Conservation (phyloP, 2,797 vertebrate genomes). For the Xyrichtys novacula region DNA sequence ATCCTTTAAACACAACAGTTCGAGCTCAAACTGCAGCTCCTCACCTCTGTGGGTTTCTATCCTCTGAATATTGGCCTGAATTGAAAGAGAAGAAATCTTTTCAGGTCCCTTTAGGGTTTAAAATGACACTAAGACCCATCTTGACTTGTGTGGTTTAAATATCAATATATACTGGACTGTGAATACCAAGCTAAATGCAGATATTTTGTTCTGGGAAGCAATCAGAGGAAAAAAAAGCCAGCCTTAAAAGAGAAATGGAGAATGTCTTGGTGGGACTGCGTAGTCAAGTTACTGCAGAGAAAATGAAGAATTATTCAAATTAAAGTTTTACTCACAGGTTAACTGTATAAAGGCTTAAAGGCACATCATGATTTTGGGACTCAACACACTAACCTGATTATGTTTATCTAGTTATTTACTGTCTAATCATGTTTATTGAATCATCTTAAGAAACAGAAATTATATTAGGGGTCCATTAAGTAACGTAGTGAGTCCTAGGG, state of each 20-base stretch:
- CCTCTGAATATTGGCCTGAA: neutral
- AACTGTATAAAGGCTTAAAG: neutral
- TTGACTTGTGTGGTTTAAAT: too few species aligned
- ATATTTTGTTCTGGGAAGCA: neutral
- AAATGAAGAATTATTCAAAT: neutral
- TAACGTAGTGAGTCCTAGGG: too few species aligned
- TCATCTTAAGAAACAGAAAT: too few species aligned
- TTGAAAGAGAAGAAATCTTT: neutral
- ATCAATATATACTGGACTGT: too few species aligned
- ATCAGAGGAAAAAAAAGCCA: neutral
- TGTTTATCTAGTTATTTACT: too few species aligned
- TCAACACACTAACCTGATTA: neutral
- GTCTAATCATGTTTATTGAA: too few species aligned
- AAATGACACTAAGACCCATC: neutral
- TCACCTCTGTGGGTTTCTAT: too few species aligned
- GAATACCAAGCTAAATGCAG: too few species aligned
- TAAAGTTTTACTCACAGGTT: neutral
- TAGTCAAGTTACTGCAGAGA: neutral
- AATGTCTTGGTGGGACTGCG: neutral
- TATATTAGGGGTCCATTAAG: too few species aligned
- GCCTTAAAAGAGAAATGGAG: neutral
- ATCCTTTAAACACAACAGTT: neutral
- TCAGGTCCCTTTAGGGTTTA: neutral
- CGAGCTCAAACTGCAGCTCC: neutral
- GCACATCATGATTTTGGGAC: neutral